Evolutionary conservation across 2,113 vertebrate genomes (phyloP).

Genomic region (Dermatemys mawii): DNA sequence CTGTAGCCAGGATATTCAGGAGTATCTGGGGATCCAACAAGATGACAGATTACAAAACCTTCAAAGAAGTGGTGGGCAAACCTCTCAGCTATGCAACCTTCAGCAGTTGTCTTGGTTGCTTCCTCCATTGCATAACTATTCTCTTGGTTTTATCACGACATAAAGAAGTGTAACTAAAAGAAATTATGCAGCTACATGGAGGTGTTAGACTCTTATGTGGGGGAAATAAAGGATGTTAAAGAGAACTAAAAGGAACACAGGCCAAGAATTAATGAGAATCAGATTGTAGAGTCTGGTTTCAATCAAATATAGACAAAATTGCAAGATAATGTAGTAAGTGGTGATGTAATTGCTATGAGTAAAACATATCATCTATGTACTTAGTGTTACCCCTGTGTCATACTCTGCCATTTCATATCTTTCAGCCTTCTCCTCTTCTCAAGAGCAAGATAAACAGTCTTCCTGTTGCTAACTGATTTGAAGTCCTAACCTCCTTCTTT

Average conservation of each 20-base stretch:
- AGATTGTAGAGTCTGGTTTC: constrained; percentile 7
- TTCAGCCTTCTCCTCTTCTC: neutral
- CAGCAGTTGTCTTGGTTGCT: neutral
- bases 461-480: neutral
- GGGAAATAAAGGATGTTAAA: neutral
- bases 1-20: neutral
- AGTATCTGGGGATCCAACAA: neutral
- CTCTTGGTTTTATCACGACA: neutral
- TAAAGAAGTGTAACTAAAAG: neutral
- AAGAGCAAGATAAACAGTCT: neutral
- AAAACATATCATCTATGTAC: neutral
- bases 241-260: neutral
- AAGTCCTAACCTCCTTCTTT: neutral
- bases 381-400: neutral
- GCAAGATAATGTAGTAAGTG: neutral
- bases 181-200: neutral
- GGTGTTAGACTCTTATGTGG: neutral
- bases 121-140: neutral
- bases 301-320: constrained; percentile 34
- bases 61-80: neutral
- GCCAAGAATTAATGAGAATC: neutral
- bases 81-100: neutral
- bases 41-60: neutral
- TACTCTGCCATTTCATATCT: neutral
- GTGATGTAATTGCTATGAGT: constrained; percentile 18